Evolutionary conservation across 2,797 vertebrate genomes (phyloP).

Genomic region (Phataginus tricuspis): DNA sequence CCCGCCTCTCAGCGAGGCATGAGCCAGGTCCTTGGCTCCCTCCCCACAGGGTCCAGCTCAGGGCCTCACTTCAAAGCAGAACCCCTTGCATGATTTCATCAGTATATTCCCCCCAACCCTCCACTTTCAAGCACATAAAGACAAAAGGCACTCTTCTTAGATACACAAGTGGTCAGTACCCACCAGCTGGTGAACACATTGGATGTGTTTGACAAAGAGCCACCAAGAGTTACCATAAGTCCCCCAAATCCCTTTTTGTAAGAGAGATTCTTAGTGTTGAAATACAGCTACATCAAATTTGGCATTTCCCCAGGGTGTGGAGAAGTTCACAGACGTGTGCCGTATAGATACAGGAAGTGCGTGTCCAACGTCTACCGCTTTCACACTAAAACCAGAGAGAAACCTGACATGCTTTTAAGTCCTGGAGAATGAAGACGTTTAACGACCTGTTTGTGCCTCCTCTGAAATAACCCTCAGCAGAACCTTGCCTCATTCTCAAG

Average conservation of each 20-base stretch:
- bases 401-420: not conserved
- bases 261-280: constrained; percentile 14
- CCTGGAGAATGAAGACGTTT: not conserved
- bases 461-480: not conserved
- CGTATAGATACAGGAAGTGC: not conserved
- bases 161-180: not conserved
- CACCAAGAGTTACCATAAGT: not conserved
- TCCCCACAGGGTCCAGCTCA: not conserved
- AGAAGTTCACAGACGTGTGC: constrained; percentile 28
- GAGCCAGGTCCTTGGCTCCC: not conserved
- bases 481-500: not conserved
- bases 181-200: not conserved
- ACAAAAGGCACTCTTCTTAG: not conserved
- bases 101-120: not conserved
- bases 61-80: not conserved
- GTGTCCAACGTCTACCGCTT: not conserved
- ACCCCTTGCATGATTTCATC: not conserved
- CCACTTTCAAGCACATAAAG: not conserved
- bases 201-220: constrained; percentile 2
- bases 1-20: not conserved
- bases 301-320: not conserved
- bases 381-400: not conserved
- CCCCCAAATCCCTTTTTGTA: not conserved
- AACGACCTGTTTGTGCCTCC: not conserved
- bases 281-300: constrained; percentile 35